A percentile compares a stretch with the other conserved stretches of the same genome.
Conservation (phyloP, 1,140 invertebrate genomes). For the Drosophila sulfurigaster region DNA sequence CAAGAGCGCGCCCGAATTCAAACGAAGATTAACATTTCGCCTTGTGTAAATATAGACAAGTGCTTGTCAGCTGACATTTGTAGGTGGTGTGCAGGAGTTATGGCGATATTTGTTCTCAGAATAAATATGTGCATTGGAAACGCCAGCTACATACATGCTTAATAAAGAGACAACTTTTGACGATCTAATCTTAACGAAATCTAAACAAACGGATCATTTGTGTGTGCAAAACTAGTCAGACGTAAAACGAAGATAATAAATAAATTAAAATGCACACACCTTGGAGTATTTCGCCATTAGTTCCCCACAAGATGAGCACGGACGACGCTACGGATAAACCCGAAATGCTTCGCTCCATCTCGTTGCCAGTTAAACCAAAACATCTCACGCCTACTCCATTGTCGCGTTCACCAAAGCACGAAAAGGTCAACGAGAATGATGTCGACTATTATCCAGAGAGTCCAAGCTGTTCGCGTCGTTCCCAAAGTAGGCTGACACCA, state of each 20-base stretch:
- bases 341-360: constrained; percentile 37
- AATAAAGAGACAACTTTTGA: constrained; percentile 52
- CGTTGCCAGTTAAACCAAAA: constrained; percentile 71
- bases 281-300: constrained; percentile 26
- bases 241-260: constrained; percentile 59
- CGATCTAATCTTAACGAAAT: constrained; percentile 59
- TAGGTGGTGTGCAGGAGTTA: constrained; percentile 5
- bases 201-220: constrained; percentile 29
- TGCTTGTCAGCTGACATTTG: constrained; percentile 15
- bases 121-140: constrained; percentile 47
- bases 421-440: constrained; percentile 56
- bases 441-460: constrained; percentile 76
- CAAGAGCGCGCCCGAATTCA: neutral
- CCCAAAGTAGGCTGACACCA: constrained; percentile 26
- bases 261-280: constrained; percentile 66
- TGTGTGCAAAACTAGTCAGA: constrained; percentile 20
- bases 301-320: constrained; percentile 52
- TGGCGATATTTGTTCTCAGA: constrained; percentile 48
- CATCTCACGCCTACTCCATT: constrained; percentile 54
- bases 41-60: neutral
- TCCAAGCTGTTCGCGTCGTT: constrained; percentile 51
- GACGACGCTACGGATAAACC: constrained; percentile 25
- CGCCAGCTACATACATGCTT: constrained; percentile 9
- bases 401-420: constrained; percentile 68
- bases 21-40: neutral